Evolutionary conservation across 2,113 vertebrate genomes (phyloP), one percentile per base, ranked within the genome.

Genomic region (Bubo bubo): DNA sequence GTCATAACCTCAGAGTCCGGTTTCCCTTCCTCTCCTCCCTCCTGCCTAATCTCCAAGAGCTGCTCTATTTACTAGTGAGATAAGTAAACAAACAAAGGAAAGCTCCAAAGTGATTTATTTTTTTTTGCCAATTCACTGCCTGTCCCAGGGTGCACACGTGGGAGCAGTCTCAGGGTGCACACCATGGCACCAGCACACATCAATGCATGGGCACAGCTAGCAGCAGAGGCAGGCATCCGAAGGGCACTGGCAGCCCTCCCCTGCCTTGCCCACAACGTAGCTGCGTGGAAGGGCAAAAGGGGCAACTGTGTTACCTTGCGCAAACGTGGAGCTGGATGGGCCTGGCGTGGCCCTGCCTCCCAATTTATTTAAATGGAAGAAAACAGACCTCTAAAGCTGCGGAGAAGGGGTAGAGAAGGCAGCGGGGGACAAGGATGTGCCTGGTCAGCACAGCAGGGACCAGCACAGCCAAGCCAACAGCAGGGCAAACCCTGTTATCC

Each of bases 1-100:
- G 95, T 97, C 96, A 88, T 77, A 92, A 95, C 97, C 95, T 82
- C 83, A 49, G 84, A 80, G 67, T 80, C 63, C 24, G 0, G n/a
- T 91, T 92, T 88, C 90, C 90, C 67, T 94, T 94, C 92, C 82
- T 86, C 82, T 88, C 62, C 83, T 94, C 80, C 30, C 35, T 82
- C 49, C 80, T 82, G 92, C 59, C 66, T 93, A 86, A 93, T 93
- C 95, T 95, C 96, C 73, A 85, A 84, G 56, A 90, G 68, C 85
- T 72, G 80, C 79, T 84, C 80, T 95, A 73, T 93, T 96, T 96
- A 94, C 93, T 75, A 92, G 72, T 5, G 7, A 58, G 75, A 90
- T 67, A 93, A 87, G 79, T 94, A 96, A 97, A 97, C 84, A 97
- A 96, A 88, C 83, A 95, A 83, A 96, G 39, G 22, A 82, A 94